Evolutionary conservation across 2,797 vertebrate genomes (phyloP).

Genomic region (Mus caroli): DNA sequence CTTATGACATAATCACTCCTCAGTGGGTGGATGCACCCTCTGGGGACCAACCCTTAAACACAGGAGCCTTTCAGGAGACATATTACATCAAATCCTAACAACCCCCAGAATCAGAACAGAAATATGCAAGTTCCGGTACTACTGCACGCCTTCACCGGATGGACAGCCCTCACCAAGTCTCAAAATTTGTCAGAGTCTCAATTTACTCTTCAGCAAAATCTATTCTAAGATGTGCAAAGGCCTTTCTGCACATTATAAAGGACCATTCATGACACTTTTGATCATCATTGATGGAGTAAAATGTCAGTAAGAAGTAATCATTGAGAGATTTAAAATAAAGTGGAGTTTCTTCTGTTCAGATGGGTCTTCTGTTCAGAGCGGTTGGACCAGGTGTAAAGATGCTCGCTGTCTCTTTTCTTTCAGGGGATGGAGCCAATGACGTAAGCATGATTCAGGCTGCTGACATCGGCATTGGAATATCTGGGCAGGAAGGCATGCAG

Average conservation of each 20-base stretch:
- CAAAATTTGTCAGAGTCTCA: not conserved
- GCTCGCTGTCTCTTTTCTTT: slow-evolving; percentile 66
- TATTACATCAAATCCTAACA: not conserved
- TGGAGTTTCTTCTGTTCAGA: not conserved
- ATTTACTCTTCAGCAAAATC: not conserved
- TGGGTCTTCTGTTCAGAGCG: too few species aligned
- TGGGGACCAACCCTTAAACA: not conserved
- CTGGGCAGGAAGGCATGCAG: slow-evolving; percentile 99
- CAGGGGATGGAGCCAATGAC: slow-evolving; percentile 98
- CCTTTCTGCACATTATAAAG: not conserved
- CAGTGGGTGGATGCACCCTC: not conserved
- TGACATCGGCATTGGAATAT: slow-evolving; percentile 96
- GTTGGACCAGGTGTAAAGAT: slow-evolving; percentile 1
- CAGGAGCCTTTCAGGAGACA: not conserved
- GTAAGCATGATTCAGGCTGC: slow-evolving; percentile 99
- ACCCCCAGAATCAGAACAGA: not conserved
- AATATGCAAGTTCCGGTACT: not conserved
- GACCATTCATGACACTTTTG: not conserved
- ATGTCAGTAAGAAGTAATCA: not conserved
- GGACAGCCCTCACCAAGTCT: not conserved
- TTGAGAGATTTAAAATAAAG: not conserved
- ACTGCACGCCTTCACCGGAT: not conserved
- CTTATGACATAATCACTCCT: not conserved
- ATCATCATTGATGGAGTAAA: not conserved
- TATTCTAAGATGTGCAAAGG: not conserved